Conservation (phyloP, 2,113 vertebrate genomes). For the Mustelus asterias region DNA sequence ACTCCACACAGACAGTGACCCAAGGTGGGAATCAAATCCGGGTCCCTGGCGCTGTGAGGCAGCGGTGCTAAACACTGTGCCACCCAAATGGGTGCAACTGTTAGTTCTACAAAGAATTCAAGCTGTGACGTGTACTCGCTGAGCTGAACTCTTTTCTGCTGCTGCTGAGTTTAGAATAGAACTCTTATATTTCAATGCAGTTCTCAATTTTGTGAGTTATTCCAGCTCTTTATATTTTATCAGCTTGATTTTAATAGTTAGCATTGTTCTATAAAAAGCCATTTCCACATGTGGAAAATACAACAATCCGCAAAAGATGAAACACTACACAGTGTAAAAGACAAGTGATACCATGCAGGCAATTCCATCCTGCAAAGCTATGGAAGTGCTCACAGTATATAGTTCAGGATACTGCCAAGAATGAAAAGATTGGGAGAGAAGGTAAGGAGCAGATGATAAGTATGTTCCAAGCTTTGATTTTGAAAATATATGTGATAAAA, state of each 20-base stretch:
- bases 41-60: too few species aligned
- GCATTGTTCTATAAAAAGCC: neutral
- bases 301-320: neutral
- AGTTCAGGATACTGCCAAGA: neutral
- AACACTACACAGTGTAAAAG: neutral
- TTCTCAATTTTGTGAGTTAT: neutral
- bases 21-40: too few species aligned
- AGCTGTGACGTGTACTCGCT: neutral
- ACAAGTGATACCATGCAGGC: neutral
- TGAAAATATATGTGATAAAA: neutral
- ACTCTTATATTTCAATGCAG: neutral
- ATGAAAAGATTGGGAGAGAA: neutral
- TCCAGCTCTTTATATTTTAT: neutral
- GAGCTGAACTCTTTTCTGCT: neutral
- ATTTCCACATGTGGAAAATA: neutral
- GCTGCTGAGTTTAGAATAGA: neutral
- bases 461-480: neutral
- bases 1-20: too few species aligned
- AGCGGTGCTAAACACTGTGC: too few species aligned
- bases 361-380: neutral
- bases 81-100: neutral
- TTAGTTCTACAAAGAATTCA: neutral
- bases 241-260: neutral
- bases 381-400: neutral
- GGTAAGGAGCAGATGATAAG: neutral